phyloP scores from a whole-genome alignment of 2,888 invertebrate genomes.

The Panopea generosa region DNA sequence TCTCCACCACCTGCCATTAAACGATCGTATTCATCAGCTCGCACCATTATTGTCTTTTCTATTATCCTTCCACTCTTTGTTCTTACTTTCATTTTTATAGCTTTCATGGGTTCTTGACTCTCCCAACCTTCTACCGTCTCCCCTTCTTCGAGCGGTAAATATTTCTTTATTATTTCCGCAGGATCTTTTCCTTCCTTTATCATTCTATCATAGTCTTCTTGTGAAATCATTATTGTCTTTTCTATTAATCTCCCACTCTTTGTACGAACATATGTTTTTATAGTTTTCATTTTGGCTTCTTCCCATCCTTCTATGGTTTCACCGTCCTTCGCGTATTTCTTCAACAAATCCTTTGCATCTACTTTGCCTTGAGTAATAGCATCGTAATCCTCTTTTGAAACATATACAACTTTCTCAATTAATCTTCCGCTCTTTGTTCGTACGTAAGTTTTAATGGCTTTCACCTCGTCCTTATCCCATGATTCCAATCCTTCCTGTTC shows the following conservation, averaged over 20 bases:
- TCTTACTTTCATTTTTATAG: slow-evolving; percentile 80
- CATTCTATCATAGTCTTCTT: slow-evolving; percentile 83
- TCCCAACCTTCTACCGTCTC: slow-evolving; percentile 82
- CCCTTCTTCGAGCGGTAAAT: slow-evolving; percentile 81
- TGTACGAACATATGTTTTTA: slow-evolving; percentile 83
- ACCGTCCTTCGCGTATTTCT: slow-evolving; percentile 79
- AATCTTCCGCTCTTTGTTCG: slow-evolving; percentile 83
- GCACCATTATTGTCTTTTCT: slow-evolving; percentile 83
- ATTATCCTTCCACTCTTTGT: slow-evolving; percentile 84
- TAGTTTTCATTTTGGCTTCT: slow-evolving; percentile 83
- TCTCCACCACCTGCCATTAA: slow-evolving; percentile 80
- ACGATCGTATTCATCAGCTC: slow-evolving; percentile 83
- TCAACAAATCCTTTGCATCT: slow-evolving; percentile 77
- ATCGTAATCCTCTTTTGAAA: slow-evolving; percentile 83
- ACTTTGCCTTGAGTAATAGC: slow-evolving; percentile 80
- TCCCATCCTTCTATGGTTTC: slow-evolving; percentile 83
- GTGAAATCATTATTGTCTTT: slow-evolving; percentile 83
- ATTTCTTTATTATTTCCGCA: slow-evolving; percentile 80
- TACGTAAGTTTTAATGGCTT: slow-evolving; percentile 83
- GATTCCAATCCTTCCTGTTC: slow-evolving; percentile 80
- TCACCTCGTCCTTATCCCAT: slow-evolving; percentile 84
- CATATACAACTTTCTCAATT: slow-evolving; percentile 82
- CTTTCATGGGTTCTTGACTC: slow-evolving; percentile 82
- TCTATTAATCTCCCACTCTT: slow-evolving; percentile 84
- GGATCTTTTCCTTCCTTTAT: slow-evolving; percentile 80